Base-by-base conservation (phyloP, 2,113 vertebrate species). In the Passer domesticus region DNA sequence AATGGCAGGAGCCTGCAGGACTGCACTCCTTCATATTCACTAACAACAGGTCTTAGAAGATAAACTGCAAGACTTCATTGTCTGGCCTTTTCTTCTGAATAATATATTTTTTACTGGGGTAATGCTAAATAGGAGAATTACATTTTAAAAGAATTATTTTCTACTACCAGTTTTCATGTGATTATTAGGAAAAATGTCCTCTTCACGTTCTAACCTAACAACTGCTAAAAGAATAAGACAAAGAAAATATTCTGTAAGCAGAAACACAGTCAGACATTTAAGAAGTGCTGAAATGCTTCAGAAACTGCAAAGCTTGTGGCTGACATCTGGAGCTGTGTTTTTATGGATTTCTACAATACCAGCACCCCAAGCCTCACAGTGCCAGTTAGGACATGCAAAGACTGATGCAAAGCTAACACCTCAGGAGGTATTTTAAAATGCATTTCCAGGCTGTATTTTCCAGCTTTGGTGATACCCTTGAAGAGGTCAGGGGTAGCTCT, bases 231-330 rank as follows among this genome's bases (percentile, higher is more conserved):
- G 56, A 84, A 6, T 18, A 64, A 56, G 60, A 72, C n/a, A 53
- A 83, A 70, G 47, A 75, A 79, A 52, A 68, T 60, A 60, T 35
- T 75, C 56, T 44, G 17, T 31, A 64, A 89, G 53, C 78, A 92
- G 78, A 63, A 87, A 50, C 43, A 83, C 0, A 64, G 47, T 33
- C 35, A 74, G 73, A 75, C 21, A 30, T 59, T 70, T 35, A 69
- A 79, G 39, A 82, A 86, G 39, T 35, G 12, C 7, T 63, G 89
- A 89, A 92, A 62, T 27, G 35, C 64, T 91, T 74, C 75, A 89
- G 77, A 55, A 92, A 67, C 46, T 39, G 55, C 47, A 67, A 67
- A 94, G 56, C 43, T 62, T 70, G 47, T 56, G 73, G 91, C 56
- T 84, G 64, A 77, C n/a, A 52, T 35, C 24, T 82, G 43, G n/a